Percentiles rank a stretch among this genome's conserved stretches.
These are phyloP conservation scores for Scaptomyza polygonia DNA, from an alignment of 2,888 invertebrate genomes.

Conservation along the genomic window DNA sequence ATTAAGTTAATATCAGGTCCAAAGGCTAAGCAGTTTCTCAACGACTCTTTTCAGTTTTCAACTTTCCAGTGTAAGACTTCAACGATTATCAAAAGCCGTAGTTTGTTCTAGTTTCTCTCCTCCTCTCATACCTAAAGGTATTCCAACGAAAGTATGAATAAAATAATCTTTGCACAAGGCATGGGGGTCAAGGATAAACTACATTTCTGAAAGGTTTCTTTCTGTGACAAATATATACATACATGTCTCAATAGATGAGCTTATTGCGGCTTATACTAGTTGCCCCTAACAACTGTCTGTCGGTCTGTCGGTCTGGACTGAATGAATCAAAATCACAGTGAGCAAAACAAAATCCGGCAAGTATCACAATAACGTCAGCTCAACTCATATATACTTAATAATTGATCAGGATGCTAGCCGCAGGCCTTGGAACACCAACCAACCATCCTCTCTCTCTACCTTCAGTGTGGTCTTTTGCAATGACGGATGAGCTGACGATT, in stretches of 20 bases:
- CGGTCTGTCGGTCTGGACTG: neutral
- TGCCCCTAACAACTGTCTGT: neutral
- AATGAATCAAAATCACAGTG: slow-evolving; percentile 26
- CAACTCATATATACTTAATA: slow-evolving; percentile 58
- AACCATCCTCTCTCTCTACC: neutral
- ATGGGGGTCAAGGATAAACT: slow-evolving; percentile 34
- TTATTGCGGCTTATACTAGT: slow-evolving; percentile 20
- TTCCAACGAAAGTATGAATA: too few relatives aligned
- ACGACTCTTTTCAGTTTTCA: neutral
- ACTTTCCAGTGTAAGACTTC: too few relatives aligned
- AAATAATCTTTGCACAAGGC: neutral
- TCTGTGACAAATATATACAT: too few relatives aligned
- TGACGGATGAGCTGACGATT: slow-evolving; percentile 75
- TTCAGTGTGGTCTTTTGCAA: slow-evolving; percentile 43
- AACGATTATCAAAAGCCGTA: too few relatives aligned
- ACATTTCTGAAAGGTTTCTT: too few relatives aligned
- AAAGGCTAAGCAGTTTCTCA: neutral
- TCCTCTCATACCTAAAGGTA: too few relatives aligned
- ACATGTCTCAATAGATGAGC: slow-evolving; percentile 38
- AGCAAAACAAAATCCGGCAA: slow-evolving; percentile 50
- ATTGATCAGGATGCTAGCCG: slow-evolving; percentile 54
- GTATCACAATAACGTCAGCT: slow-evolving; percentile 66
- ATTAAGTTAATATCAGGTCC: neutral
- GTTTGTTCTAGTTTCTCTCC: too few relatives aligned
- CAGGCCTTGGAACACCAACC: slow-evolving; percentile 21